Conservation (phyloP, 2,888 invertebrate genomes). For the Pristionchus fissidentatus region DNA sequence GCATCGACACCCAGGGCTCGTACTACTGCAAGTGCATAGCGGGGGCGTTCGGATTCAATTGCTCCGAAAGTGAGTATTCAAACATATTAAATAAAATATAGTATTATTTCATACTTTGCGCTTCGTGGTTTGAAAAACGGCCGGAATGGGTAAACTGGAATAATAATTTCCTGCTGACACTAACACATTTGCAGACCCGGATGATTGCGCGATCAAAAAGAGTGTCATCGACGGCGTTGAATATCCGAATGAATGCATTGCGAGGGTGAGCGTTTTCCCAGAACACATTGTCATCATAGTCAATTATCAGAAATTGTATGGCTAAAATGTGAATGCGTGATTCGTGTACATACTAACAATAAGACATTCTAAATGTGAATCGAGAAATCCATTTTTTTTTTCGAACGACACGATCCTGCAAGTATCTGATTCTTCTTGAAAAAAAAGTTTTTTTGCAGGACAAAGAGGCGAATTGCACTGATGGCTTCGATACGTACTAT, state of each 20-base stretch:
- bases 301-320: not conserved
- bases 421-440: too few relatives aligned
- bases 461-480: slow-evolving; percentile 2
- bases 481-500: slow-evolving; percentile 17
- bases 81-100: not conserved
- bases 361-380: too few relatives aligned
- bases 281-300: too few relatives aligned
- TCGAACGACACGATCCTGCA: too few relatives aligned
- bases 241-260: slow-evolving; percentile 2
- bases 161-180: too few relatives aligned
- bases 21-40: not conserved
- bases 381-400: too few relatives aligned
- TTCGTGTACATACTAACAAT: too few relatives aligned
- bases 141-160: too few relatives aligned
- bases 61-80: not conserved
- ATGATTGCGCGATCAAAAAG: not conserved
- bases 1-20: not conserved
- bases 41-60: slow-evolving; percentile 13
- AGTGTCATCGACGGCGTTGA: not conserved
- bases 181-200: not conserved
- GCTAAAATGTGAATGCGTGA: not conserved
- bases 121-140: too few relatives aligned
- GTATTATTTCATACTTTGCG: not conserved
- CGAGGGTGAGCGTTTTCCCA: slow-evolving; percentile 10
- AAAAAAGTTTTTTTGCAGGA: too few relatives aligned